phyloP scores from a whole-genome alignment of 92 coral and sea anemone genomes.

The Umimayanthus kanabou region DNA sequence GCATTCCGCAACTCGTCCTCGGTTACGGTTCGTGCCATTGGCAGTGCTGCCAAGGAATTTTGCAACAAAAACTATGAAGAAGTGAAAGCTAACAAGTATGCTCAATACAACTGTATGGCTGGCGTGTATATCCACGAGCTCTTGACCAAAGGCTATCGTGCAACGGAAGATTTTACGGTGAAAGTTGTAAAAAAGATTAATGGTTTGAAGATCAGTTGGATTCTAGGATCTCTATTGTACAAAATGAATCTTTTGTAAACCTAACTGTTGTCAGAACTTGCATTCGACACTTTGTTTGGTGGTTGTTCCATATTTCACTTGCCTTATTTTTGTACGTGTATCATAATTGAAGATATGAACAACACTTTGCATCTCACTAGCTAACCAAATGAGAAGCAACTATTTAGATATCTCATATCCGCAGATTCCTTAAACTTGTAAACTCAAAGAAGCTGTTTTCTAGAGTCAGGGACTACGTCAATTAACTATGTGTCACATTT shows the following conservation, averaged over 20 bases:
- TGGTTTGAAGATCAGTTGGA: constrained; percentile 41
- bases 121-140: constrained; percentile 42
- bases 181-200: constrained; percentile 26
- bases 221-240: constrained; percentile 37
- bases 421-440: no score
- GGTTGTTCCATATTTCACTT: no score
- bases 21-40: constrained; percentile 20
- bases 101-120: constrained; percentile 18
- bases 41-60: constrained; percentile 32
- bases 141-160: constrained; percentile 29
- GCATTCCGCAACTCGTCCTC: constrained; percentile 30
- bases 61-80: constrained; percentile 34
- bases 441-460: no score
- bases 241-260: constrained; percentile 17
- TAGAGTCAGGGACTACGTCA: no score
- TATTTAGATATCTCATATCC: no score
- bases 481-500: no score
- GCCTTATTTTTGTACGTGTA: no score
- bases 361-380: no score
- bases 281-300: no score
- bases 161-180: not conserved
- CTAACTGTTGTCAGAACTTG: no score
- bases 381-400: no score
- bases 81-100: constrained; percentile 23
- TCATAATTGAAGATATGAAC: no score